Evolutionary conservation across 2,113 vertebrate genomes (phyloP).

Genomic region (Myxocyprinus asiaticus): DNA sequence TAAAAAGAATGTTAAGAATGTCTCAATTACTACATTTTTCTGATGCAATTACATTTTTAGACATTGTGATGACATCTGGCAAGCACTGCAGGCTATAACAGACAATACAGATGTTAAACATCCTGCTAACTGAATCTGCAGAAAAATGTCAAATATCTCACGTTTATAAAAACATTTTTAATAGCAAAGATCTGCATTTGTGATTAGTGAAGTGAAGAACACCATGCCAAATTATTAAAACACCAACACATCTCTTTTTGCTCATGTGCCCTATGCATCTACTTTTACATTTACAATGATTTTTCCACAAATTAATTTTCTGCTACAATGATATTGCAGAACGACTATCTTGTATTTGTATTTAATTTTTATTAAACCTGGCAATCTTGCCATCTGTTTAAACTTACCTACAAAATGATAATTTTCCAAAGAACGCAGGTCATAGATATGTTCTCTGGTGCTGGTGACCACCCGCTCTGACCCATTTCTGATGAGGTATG

Average conservation of each 20-base stretch:
- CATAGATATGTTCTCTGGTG: constrained; percentile 99
- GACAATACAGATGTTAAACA: not conserved
- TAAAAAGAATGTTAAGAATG: not conserved
- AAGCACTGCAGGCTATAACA: constrained; percentile 4
- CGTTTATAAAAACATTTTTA: not conserved
- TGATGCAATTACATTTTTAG: not conserved
- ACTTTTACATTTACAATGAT: too few species aligned
- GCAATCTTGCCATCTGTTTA: not conserved
- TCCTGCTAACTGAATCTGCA: not conserved
- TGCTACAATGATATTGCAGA: too few species aligned
- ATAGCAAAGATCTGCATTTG: not conserved
- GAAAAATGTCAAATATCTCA: not conserved
- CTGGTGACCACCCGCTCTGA: constrained; percentile 99
- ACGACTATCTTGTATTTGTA: too few species aligned
- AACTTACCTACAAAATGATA: constrained; percentile 95
- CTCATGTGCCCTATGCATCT: too few species aligned
- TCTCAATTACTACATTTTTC: not conserved
- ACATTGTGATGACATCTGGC: constrained; percentile 1
- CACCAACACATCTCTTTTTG: too few species aligned
- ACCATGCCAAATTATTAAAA: too few species aligned
- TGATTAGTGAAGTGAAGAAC: too few species aligned
- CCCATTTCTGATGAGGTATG: constrained; percentile 98
- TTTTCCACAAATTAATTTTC: too few species aligned
- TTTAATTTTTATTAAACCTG: too few species aligned
- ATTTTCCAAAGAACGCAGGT: constrained; percentile 98